Conservation (phyloP, 2,113 vertebrate species). For the Lucifuga dentata region DNA sequence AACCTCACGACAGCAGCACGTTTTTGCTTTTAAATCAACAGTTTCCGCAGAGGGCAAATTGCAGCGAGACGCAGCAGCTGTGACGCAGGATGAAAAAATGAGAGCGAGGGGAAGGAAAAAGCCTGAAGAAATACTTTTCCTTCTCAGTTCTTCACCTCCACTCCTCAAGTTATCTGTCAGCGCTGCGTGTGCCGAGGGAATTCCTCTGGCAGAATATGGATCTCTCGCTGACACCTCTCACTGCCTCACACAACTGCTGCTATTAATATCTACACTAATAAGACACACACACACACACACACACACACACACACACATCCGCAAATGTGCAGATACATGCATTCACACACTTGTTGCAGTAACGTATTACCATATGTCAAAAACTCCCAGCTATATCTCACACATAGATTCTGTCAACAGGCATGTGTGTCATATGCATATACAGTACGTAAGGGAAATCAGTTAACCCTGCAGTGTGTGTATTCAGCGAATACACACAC, state of each 20-base stretch:
- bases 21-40: slow-evolving; percentile 20
- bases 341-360: background rate
- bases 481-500: slow-evolving; percentile 15
- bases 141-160: slow-evolving; percentile 58
- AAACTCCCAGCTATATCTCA: background rate
- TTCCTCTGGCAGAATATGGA: slow-evolving; percentile 59
- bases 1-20: slow-evolving; percentile 5
- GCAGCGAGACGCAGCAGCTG: slow-evolving; percentile 29
- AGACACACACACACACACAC: slow-evolving; percentile 43
- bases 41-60: slow-evolving; percentile 37
- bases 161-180: slow-evolving; percentile 76
- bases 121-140: slow-evolving; percentile 43
- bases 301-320: slow-evolving; percentile 17
- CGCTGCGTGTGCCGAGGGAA: slow-evolving; percentile 59
- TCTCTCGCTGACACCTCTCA: slow-evolving; percentile 63
- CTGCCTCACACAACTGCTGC: slow-evolving; percentile 61
- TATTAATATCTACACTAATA: slow-evolving; percentile 73
- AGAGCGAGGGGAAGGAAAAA: background rate
- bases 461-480: slow-evolving; percentile 21
- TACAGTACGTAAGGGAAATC: slow-evolving; percentile 10
- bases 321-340: slow-evolving; percentile 20
- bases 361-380: slow-evolving; percentile 7
- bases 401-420: slow-evolving; percentile 1
- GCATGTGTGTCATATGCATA: slow-evolving; percentile 16
- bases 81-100: slow-evolving; percentile 27